A percentile compares a stretch with the other conserved stretches of the same genome.
phyloP scores from a whole-genome alignment of 1,140 invertebrate species.

The Drosophila seguyi region DNA sequence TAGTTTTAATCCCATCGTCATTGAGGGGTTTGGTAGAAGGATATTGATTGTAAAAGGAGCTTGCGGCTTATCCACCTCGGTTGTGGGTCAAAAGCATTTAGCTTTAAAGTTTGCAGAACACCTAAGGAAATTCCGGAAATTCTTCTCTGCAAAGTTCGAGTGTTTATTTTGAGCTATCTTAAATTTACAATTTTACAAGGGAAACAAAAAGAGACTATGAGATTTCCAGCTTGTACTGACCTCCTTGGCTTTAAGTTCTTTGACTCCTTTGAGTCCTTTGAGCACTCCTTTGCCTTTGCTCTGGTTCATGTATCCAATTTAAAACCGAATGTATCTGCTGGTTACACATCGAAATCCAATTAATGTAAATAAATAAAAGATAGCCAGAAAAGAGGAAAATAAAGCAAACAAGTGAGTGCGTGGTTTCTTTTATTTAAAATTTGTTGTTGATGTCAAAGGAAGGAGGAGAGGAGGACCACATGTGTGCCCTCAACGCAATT shows the following conservation, averaged over 20 bases:
- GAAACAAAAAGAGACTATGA: neutral
- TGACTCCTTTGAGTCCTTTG: slow-evolving; percentile 8
- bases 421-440: slow-evolving; percentile 72
- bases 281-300: slow-evolving; percentile 18
- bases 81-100: neutral
- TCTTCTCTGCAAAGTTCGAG: neutral
- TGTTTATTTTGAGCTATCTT: slow-evolving; percentile 1
- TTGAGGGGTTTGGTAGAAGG: slow-evolving; percentile 45
- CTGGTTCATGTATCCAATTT: slow-evolving; percentile 33
- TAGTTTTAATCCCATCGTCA: slow-evolving; percentile 64
- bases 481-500: slow-evolving; percentile 74
- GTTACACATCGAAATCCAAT: slow-evolving; percentile 73
- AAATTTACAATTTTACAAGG: neutral
- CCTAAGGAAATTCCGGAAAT: neutral
- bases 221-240: neutral
- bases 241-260: slow-evolving; percentile 14
- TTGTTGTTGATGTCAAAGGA: slow-evolving; percentile 31
- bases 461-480: slow-evolving; percentile 9
- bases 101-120: neutral
- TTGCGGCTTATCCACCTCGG: slow-evolving; percentile 2
- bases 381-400: slow-evolving; percentile 32
- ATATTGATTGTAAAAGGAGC: slow-evolving; percentile 50
- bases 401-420: slow-evolving; percentile 54
- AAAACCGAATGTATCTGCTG: slow-evolving; percentile 37
- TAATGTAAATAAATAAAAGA: slow-evolving; percentile 79